Evolutionary conservation across 2,888 invertebrate genomes (phyloP), one percentile per base, ranked within the genome.

Genomic region (Xanthia icteritia): DNA sequence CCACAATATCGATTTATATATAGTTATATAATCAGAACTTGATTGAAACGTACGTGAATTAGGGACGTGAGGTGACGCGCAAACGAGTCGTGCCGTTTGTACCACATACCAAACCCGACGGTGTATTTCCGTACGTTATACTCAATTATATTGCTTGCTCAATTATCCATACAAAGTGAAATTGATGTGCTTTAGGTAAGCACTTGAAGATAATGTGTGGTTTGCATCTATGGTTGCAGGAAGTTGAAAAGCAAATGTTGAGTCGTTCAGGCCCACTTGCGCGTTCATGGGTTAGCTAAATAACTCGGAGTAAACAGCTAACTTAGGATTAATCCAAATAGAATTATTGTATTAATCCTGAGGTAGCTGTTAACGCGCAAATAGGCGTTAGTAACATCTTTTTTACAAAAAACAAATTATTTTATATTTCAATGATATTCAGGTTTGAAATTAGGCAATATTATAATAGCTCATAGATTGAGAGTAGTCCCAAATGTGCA

Each of bases 11-110:
- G 65, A 66, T 71, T 66, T 27, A 63, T 70, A 66, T 70, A 54
- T 64, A 56, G 70, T 88, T 81, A 84, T 74, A 83, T 83, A 88
- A 86, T 78, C 75, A 75, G 77, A 81, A 69, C 66, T 77, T 70
- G 82, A 84, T 84, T 86, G 75, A 82, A 82, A 86, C 77, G 79
- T 75, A 76, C 51, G 51, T 60, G 72, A 72, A 79, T 80, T 81
- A 81, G 68, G 78, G 63, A 79, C 82, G 79, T 72, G 82, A 82
- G 67, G 80, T 78, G 89, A 83, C 80, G 76, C 66, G 81, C 76
- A 61, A 83, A 78, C 68, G 79, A 76, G 73, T 82, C 85, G 76
- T 87, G 82, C 82, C 79, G 80, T 78, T 76, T 81, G 73, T 75
- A 63, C 77, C 74, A 81, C 74, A 80, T 76, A 77, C 54, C 66